Percentiles rank a stretch among this genome's conserved stretches.
phyloP scores from a whole-genome alignment of 2,888 invertebrate species.

The Ophion ventricosus region DNA sequence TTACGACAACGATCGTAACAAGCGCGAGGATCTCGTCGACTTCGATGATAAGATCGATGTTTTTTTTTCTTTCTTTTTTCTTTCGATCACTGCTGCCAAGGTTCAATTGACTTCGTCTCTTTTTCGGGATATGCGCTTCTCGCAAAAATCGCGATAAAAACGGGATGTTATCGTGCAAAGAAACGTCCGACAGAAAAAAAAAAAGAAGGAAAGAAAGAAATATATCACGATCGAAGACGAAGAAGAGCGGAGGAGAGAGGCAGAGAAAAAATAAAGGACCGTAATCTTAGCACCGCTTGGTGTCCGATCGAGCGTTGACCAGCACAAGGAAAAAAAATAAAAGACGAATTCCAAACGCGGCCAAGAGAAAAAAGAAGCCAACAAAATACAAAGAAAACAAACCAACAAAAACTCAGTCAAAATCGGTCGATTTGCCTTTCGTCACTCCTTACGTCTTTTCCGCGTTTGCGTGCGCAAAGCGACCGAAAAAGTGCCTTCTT shows the following conservation, averaged over 20 bases:
- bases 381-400: too few species aligned
- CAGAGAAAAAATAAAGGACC: not conserved
- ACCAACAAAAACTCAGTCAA: too few species aligned
- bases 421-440: too few species aligned
- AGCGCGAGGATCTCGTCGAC: too few species aligned
- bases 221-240: not conserved
- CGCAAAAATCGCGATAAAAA: constrained; percentile 2
- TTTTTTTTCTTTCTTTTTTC: not conserved
- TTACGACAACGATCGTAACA: too few species aligned
- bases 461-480: too few species aligned
- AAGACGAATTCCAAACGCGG: not conserved
- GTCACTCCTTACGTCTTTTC: too few species aligned
- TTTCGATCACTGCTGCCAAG: too few species aligned
- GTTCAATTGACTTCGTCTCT: not conserved
- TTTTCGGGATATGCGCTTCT: not conserved
- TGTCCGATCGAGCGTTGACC: too few species aligned
- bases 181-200: not conserved
- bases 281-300: not conserved
- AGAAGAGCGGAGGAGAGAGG: not conserved
- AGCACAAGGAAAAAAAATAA: not conserved
- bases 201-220: not conserved
- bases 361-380: not conserved
- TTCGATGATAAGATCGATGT: not conserved
- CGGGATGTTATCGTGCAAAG: not conserved
- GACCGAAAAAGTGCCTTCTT: too few species aligned